Conservation (phyloP, 2,888 invertebrate species). For the Spodoptera littoralis region DNA sequence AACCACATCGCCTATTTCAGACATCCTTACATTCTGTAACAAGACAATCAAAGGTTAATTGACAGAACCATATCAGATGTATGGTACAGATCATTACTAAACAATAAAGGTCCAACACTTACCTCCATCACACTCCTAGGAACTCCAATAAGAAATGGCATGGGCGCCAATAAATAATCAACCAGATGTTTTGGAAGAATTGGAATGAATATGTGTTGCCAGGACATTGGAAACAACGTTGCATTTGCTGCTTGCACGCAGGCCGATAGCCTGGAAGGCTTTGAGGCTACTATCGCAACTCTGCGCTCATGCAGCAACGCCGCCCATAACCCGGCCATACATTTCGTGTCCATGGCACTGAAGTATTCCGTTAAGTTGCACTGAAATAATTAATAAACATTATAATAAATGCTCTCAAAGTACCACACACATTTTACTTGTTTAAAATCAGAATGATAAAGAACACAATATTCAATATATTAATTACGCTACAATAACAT, state of each 20-base stretch:
- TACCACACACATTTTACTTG: too few species aligned
- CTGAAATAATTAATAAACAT: slow-evolving; percentile 85
- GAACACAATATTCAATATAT: too few species aligned
- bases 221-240: slow-evolving; percentile 98
- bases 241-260: slow-evolving; percentile 98
- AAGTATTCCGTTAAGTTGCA: slow-evolving; percentile 99
- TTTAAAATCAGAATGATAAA: too few species aligned
- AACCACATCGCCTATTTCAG: slow-evolving; percentile 98
- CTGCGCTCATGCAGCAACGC: slow-evolving; percentile 98
- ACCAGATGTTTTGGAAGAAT: slow-evolving; percentile 96
- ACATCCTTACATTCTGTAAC: slow-evolving; percentile 92
- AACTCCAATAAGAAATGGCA: slow-evolving; percentile 99
- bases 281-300: slow-evolving; percentile 97
- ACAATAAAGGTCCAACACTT: slow-evolving; percentile 5
- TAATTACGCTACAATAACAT: too few species aligned
- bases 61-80: not conserved
- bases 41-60: not conserved
- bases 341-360: slow-evolving; percentile 97
- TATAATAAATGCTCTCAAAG: too few species aligned
- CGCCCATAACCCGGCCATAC: slow-evolving; percentile 98
- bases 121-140: slow-evolving; percentile 95
- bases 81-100: not conserved
- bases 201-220: slow-evolving; percentile 99
- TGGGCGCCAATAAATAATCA: slow-evolving; percentile 97
- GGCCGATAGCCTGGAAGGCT: slow-evolving; percentile 96